These are phyloP conservation scores for Astatotilapia flaviijosephi DNA, from an alignment of 2,113 vertebrate species.

Conservation along the genomic window DNA sequence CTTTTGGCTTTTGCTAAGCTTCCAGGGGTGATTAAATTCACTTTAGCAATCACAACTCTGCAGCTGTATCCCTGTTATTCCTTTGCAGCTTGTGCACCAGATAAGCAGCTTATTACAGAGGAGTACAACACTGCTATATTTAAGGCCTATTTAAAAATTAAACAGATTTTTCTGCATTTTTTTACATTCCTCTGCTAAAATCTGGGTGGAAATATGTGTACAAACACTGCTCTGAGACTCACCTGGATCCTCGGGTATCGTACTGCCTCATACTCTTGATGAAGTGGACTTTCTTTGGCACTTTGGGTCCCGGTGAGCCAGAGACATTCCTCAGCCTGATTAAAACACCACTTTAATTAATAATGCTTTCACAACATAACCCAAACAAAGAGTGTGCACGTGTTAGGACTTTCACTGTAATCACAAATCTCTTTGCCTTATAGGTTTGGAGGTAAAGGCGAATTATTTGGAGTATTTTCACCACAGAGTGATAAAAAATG, in stretches of 20 bases:
- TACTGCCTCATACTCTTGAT: slow-evolving; percentile 98
- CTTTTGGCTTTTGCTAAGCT: slow-evolving; percentile 31
- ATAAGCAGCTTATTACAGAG: slow-evolving; percentile 52
- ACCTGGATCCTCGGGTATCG: slow-evolving; percentile 95
- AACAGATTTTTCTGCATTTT: neutral
- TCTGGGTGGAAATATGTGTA: neutral
- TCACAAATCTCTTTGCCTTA: neutral
- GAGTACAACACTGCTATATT: neutral
- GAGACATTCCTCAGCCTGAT: slow-evolving; percentile 75
- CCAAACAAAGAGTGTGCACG: neutral
- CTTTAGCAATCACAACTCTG: neutral
- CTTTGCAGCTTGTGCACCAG: slow-evolving; percentile 1
- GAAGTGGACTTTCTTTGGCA: slow-evolving; percentile 93
- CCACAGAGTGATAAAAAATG: neutral
- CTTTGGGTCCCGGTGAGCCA: slow-evolving; percentile 84
- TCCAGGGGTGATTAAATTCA: slow-evolving; percentile 40
- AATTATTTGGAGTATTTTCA: neutral
- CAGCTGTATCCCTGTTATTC: slow-evolving; percentile 20
- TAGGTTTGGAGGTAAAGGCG: neutral
- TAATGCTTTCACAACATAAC: neutral
- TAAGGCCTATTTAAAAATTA: neutral
- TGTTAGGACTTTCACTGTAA: neutral
- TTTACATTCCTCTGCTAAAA: neutral
- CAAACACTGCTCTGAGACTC: neutral
- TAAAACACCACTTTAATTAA: neutral